phyloP scores from a whole-genome alignment of 2,888 invertebrate species.

The Cephus pulcher region DNA sequence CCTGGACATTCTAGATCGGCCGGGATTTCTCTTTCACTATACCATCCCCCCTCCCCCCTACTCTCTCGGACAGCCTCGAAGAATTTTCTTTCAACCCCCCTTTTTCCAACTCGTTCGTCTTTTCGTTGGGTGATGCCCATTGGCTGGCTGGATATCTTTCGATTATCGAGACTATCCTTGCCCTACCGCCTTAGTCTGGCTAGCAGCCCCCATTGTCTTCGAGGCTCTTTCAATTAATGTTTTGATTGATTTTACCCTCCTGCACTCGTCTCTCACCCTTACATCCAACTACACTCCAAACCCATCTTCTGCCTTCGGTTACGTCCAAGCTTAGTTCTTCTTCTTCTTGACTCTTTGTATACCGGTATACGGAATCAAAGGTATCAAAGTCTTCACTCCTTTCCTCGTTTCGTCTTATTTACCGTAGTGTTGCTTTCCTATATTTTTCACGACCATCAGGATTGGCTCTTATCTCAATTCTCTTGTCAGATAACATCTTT shows the following conservation, averaged over 20 bases:
- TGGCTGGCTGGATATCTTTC: slow-evolving; percentile 58
- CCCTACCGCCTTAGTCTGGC: slow-evolving; percentile 53
- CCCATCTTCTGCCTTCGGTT: background rate
- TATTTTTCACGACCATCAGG: background rate
- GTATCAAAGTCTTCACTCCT: background rate
- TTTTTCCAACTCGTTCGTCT: slow-evolving; percentile 24
- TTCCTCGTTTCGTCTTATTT: background rate
- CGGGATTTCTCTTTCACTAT: background rate
- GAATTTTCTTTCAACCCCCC: background rate
- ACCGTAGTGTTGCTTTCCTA: background rate
- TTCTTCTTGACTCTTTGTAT: background rate
- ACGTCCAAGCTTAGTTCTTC: background rate
- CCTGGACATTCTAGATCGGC: background rate
- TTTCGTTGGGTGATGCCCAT: slow-evolving; percentile 36
- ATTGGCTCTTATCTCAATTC: background rate
- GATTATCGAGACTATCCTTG: slow-evolving; percentile 61
- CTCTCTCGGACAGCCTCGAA: background rate
- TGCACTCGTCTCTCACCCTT: slow-evolving; percentile 21
- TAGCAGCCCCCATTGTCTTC: slow-evolving; percentile 58
- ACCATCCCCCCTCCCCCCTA: background rate
- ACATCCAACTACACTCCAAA: slow-evolving; percentile 14
- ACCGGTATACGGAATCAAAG: background rate
- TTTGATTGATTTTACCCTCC: slow-evolving; percentile 64
- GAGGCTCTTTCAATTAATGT: slow-evolving; percentile 66
- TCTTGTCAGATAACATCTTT: background rate